A percentile compares a stretch with the other conserved stretches of the same genome.
phyloP scores from a whole-genome alignment of 2,888 invertebrate species.

The Melinaea marsaeus region DNA sequence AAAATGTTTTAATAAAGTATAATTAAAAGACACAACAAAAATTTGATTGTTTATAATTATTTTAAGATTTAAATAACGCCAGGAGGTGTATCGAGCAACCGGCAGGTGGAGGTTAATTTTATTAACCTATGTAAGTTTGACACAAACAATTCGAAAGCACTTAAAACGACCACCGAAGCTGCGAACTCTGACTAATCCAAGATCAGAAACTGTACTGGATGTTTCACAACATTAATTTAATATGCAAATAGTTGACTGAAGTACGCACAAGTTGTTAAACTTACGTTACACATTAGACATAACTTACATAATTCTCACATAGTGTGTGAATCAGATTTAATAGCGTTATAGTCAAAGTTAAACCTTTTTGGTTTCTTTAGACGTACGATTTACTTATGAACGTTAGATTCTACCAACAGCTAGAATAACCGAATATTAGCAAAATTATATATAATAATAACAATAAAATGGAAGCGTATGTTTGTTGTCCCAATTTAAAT shows the following conservation, averaged over 20 bases:
- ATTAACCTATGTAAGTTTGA: neutral
- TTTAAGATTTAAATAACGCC: too few relatives aligned
- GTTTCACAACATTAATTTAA: conserved; percentile 30
- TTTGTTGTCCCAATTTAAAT: too few relatives aligned
- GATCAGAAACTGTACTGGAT: conserved; percentile 8
- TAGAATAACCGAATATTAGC: too few relatives aligned
- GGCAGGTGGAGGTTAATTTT: neutral
- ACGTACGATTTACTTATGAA: too few relatives aligned
- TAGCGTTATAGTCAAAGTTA: neutral
- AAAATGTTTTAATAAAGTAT: too few relatives aligned
- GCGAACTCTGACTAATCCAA: neutral
- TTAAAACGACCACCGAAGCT: neutral
- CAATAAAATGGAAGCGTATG: too few relatives aligned
- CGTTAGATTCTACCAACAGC: too few relatives aligned
- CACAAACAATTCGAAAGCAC: conserved; percentile 2
- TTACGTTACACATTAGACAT: conserved; percentile 32
- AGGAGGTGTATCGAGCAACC: neutral
- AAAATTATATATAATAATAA: too few relatives aligned
- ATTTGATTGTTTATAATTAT: too few relatives aligned
- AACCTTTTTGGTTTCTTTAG: too few relatives aligned
- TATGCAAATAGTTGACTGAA: conserved; percentile 32
- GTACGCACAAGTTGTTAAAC: conserved; percentile 29
- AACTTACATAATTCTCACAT: conserved; percentile 19
- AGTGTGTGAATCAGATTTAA: conserved; percentile 23
- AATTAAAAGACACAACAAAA: too few relatives aligned